Percentiles rank a stretch among this genome's conserved stretches.
Evolutionary conservation across 1,140 invertebrate species (phyloP).

Genomic region (Eurosta solidaginis): DNA sequence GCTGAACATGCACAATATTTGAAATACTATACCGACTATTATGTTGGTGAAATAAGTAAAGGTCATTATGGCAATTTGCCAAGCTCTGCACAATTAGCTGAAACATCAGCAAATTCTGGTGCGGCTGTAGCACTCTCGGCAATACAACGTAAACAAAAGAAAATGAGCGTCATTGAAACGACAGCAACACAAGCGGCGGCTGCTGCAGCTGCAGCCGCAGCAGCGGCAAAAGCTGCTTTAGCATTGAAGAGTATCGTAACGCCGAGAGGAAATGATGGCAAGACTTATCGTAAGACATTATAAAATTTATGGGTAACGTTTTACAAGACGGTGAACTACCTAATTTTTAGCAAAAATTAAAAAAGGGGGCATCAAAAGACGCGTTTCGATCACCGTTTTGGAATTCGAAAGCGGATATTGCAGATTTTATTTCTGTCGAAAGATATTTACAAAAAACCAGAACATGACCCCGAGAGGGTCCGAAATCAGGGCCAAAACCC

Average conservation of each 20-base stretch:
- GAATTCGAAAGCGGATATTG: too few species aligned
- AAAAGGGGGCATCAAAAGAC: too few species aligned
- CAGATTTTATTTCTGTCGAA: too few species aligned
- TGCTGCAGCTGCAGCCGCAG: constrained; percentile 48
- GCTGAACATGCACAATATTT: constrained; percentile 75
- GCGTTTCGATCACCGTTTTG: too few species aligned
- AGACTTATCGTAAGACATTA: constrained; percentile 70
- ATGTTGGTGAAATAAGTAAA: constrained; percentile 72
- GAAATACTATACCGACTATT: constrained; percentile 82
- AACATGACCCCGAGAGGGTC: too few species aligned
- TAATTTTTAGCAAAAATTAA: too few species aligned
- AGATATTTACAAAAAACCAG: too few species aligned
- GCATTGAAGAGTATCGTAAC: constrained; percentile 51
- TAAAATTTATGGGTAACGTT: too few species aligned
- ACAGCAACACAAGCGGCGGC: constrained; percentile 52
- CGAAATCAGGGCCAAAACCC: too few species aligned
- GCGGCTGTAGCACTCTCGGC: constrained; percentile 89
- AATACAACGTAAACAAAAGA: constrained; percentile 64
- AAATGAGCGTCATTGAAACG: constrained; percentile 51
- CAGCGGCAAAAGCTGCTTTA: constrained; percentile 46
- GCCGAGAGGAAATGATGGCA: constrained; percentile 68
- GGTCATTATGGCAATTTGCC: constrained; percentile 62
- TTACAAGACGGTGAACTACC: too few species aligned
- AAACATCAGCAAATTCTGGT: constrained; percentile 76
- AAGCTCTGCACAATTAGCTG: constrained; percentile 61